Evolutionary conservation across 2,113 vertebrate species (phyloP), one percentile per base, ranked within the genome.

Genomic region (Amphilophus citrinellus): DNA sequence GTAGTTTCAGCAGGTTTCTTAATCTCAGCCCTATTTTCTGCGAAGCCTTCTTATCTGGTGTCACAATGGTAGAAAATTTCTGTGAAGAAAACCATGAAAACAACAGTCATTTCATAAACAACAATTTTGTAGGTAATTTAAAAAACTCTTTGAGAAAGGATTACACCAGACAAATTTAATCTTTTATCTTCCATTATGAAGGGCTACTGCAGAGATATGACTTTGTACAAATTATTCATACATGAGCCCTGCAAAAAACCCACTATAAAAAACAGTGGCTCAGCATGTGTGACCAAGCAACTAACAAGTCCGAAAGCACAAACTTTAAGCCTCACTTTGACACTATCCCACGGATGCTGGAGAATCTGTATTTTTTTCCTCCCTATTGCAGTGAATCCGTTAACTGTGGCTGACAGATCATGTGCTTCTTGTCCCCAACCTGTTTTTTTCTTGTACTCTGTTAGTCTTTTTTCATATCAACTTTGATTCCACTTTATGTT

Each of bases 21-120:
- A 99, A 96, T 80, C 98, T 95, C 82, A 99, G 96, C 32, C 98
- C 98, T 88, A 99, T 99, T 96, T 97, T 99, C 95, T 99, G 98
- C 37, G 98, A 99, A 3, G 94, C 96, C 76, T 97, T 98, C 95
- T 99, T 99, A 91, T 99, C 98, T 84, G 98, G 98, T 4, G 97
- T 98, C 90, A 98, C 93, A 86, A 98, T 93, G 39, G 95, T 96
- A 71, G 97, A 91, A 93, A 98, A 98, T 92, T 99, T 99, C 98
- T 99, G 86, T 2, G 66, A 3, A 82, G 61, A 83, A 84, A 90
- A 80, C 61, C 14, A 65, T 63, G 5, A 50, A 58, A 77, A 57
- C 10, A 83, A 81, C 17, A 56, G 27, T 83, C 7, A 89, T 32
- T 76, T 0, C 3, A 68, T 10, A 66, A 1, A 62, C 20, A 73